A percentile compares a stretch with the other conserved stretches of the same genome.
These are phyloP conservation scores for Melipona bicolor DNA, from an alignment of 2,888 invertebrate species.

Conservation along the genomic window DNA sequence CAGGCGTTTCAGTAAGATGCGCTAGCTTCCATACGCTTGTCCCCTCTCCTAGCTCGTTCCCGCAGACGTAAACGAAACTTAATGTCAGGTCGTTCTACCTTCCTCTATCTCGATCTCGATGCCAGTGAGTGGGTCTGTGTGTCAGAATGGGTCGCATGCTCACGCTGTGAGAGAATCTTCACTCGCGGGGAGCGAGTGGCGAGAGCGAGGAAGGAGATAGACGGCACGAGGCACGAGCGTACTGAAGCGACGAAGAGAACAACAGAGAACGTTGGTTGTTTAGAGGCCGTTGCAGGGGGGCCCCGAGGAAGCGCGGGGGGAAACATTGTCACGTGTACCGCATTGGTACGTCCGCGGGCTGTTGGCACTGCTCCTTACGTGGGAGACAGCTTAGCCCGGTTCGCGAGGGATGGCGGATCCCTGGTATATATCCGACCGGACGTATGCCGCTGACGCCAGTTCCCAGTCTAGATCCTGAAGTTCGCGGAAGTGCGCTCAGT, in stretches of 20 bases:
- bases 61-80: conserved; percentile 58
- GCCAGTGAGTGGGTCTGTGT: conserved; percentile 82
- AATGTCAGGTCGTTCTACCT: conserved; percentile 51
- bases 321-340: conserved; percentile 47
- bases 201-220: neutral
- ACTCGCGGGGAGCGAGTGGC: conserved; percentile 29
- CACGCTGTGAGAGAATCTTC: conserved; percentile 67
- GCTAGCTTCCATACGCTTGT: conserved; percentile 24
- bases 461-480: conserved; percentile 73
- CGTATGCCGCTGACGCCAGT: conserved; percentile 76
- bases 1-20: conserved; percentile 69
- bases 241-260: conserved; percentile 26
- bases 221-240: neutral
- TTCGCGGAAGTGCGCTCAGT: conserved; percentile 70
- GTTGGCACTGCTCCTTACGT: conserved; percentile 62
- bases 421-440: conserved; percentile 76
- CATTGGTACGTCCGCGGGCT: conserved; percentile 23
- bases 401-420: conserved; percentile 63
- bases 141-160: conserved; percentile 82
- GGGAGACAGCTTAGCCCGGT: conserved; percentile 77
- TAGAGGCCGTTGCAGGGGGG: conserved; percentile 3
- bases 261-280: conserved; percentile 19
- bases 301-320: conserved; percentile 13
- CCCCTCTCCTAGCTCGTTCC: conserved; percentile 18
- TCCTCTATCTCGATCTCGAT: conserved; percentile 53